phyloP scores from a whole-genome alignment of 2,113 vertebrate genomes.

The Myrmophylax atrothorax region DNA sequence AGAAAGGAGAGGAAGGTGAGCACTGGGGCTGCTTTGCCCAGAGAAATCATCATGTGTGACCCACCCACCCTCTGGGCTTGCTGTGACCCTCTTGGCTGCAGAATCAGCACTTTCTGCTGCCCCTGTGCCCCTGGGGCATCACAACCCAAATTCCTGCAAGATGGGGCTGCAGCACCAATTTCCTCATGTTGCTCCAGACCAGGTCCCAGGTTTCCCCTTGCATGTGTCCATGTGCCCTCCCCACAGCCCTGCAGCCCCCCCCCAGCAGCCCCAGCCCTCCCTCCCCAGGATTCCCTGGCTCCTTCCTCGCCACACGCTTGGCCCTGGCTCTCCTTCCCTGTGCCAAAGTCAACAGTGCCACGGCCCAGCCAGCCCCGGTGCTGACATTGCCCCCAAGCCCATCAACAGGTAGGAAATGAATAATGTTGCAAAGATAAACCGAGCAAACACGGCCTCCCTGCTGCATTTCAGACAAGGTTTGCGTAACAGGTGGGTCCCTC shows the following conservation, averaged over 20 bases:
- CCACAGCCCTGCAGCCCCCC: background rate
- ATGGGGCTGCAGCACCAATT: background rate
- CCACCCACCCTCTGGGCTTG: background rate
- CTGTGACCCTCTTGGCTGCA: fast-evolving
- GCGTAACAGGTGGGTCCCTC: background rate
- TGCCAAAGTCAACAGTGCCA: background rate
- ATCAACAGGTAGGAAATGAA: slow-evolving; percentile 1
- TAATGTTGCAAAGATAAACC: background rate
- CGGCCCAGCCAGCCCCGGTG: fast-evolving
- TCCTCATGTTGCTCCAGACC: background rate
- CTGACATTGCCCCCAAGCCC: background rate
- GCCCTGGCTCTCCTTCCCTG: background rate
- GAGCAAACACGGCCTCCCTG: background rate
- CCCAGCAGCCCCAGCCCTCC: background rate
- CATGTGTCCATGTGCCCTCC: fast-evolving
- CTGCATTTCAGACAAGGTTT: background rate
- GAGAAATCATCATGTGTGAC: background rate
- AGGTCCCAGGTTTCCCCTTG: background rate
- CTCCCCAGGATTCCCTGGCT: too few species aligned
- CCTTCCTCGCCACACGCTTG: background rate
- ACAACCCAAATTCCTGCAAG: background rate
- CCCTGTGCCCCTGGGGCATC: background rate
- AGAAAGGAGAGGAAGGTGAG: background rate
- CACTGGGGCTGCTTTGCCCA: background rate
- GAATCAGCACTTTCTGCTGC: background rate